Percentiles rank a stretch among this genome's conserved stretches.
Evolutionary conservation across 2,888 invertebrate genomes (phyloP).

Genomic region (Melieria picta): DNA sequence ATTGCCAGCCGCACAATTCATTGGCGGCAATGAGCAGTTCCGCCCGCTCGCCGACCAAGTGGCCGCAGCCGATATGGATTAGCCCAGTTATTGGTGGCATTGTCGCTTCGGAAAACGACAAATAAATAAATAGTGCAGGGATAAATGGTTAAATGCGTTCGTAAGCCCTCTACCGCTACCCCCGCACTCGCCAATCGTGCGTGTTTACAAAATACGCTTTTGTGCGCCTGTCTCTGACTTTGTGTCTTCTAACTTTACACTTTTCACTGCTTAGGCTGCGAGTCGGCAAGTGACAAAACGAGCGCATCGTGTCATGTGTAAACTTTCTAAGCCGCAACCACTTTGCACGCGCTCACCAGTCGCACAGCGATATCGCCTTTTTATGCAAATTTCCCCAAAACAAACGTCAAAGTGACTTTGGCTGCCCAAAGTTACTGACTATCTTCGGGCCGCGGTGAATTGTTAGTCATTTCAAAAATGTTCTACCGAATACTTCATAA

Average conservation of each 20-base stretch:
- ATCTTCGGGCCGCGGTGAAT: no score
- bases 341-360: background rate
- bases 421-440: no score
- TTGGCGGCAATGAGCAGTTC: background rate
- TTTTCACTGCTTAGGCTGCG: background rate
- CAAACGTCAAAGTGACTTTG: background rate
- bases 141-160: background rate
- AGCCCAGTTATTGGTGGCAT: background rate
- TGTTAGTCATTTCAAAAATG: no score
- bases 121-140: background rate
- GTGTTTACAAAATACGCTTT: background rate
- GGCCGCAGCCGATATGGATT: no score
- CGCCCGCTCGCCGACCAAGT: no score
- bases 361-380: background rate
- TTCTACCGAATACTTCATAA: conserved; percentile 18
- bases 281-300: background rate
- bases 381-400: background rate
- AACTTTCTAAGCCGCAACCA: conserved; percentile 22
- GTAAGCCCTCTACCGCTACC: background rate
- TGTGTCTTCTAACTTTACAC: background rate
- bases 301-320: conserved; percentile 6
- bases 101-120: background rate
- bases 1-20: background rate
- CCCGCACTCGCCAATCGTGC: background rate
- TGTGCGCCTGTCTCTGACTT: background rate